Evolutionary conservation across 2,888 invertebrate species (phyloP).

Genomic region (Polydrusus cervinus): DNA sequence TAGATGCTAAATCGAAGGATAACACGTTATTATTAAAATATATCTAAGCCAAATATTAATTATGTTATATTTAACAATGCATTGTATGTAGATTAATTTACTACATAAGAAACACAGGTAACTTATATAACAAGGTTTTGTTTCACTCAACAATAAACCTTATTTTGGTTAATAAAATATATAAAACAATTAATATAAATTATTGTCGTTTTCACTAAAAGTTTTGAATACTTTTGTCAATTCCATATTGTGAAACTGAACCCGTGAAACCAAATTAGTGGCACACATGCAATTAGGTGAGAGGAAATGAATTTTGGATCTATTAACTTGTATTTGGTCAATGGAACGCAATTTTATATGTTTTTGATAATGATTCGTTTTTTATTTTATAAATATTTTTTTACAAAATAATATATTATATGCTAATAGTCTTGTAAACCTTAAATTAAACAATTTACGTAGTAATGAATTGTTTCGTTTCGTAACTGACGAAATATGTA

Average conservation of each 20-base stretch:
- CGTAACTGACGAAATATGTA: too few species aligned
- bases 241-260: conserved; percentile 30
- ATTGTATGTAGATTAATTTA: conserved; percentile 19
- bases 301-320: conserved; percentile 50
- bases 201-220: conserved; percentile 41
- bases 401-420: too few species aligned
- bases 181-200: conserved; percentile 35
- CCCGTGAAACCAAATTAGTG: conserved; percentile 27
- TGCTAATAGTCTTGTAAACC: too few species aligned
- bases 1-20: too few species aligned
- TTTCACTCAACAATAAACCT: conserved; percentile 8
- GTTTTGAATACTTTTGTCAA: conserved; percentile 19
- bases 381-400: too few species aligned
- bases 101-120: conserved; percentile 18
- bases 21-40: too few species aligned
- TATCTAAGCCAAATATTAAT: background rate
- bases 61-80: conserved; percentile 29
- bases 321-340: conserved; percentile 57
- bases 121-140: conserved; percentile 7
- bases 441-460: too few species aligned
- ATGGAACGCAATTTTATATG: conserved; percentile 28
- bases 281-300: background rate
- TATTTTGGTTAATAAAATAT: conserved; percentile 6
- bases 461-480: too few species aligned
- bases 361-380: background rate